Percentiles rank a stretch among this genome's conserved stretches.
Conservation (phyloP, 2,888 invertebrate species). For the Lepidonotus clava region DNA sequence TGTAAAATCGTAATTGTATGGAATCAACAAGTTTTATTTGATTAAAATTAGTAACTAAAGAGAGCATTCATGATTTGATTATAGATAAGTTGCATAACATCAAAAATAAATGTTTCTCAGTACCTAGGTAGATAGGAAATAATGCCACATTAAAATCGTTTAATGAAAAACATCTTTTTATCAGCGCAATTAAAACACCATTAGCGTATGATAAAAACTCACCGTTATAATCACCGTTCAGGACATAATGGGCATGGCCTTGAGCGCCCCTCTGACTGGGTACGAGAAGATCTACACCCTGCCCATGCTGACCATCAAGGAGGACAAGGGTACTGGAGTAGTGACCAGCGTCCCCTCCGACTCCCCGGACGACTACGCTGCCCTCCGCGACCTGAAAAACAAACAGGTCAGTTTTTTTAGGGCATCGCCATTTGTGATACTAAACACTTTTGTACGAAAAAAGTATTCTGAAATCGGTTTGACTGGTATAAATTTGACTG, state of each 20-base stretch:
- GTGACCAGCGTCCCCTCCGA: constrained; percentile 99
- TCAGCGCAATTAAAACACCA: not conserved
- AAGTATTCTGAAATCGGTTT: too few species aligned
- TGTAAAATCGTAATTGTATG: too few species aligned
- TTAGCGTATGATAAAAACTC: not conserved
- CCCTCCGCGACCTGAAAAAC: constrained; percentile 95
- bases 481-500: too few species aligned
- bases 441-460: too few species aligned
- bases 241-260: constrained; percentile 90
- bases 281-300: constrained; percentile 93
- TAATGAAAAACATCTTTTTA: not conserved
- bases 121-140: too few species aligned
- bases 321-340: constrained; percentile 97
- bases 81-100: too few species aligned
- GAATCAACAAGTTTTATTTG: too few species aligned
- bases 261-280: constrained; percentile 92
- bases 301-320: constrained; percentile 98
- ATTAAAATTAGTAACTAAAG: too few species aligned
- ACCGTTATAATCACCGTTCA: constrained; percentile 59
- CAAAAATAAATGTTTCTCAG: too few species aligned
- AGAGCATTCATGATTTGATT: too few species aligned
- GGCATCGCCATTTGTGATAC: too few species aligned
- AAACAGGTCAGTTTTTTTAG: constrained; percentile 86
- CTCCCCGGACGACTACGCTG: constrained; percentile 99
- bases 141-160: too few species aligned